Conservation (phyloP, 2,797 vertebrate genomes). For the Geotrypetes seraphini region DNA sequence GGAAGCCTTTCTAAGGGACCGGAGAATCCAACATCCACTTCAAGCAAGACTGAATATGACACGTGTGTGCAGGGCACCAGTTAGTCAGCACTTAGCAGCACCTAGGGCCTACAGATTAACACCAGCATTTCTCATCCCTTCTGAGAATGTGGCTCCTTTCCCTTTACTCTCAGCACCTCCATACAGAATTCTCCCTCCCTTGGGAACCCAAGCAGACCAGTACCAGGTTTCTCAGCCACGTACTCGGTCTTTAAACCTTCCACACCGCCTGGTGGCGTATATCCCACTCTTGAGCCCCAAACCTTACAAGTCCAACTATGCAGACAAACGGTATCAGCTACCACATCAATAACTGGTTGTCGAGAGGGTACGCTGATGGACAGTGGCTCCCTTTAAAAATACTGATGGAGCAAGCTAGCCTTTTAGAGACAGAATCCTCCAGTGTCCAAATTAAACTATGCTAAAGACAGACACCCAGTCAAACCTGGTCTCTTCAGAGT, state of each 20-base stretch:
- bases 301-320: slow-evolving; percentile 10
- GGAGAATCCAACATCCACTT: slow-evolving; percentile 3
- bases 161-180: background rate
- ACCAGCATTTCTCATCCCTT: slow-evolving; percentile 14
- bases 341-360: slow-evolving; percentile 40
- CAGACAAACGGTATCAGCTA: slow-evolving; percentile 35
- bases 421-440: no score
- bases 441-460: no score
- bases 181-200: slow-evolving; percentile 43
- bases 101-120: slow-evolving; percentile 15
- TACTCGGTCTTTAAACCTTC: slow-evolving; percentile 25
- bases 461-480: no score
- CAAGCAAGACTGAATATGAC: background rate
- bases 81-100: background rate
- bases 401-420: no score
- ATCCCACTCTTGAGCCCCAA: slow-evolving; percentile 36
- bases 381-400: slow-evolving; percentile 18
- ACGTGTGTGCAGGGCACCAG: slow-evolving; percentile 1
- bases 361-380: slow-evolving; percentile 5
- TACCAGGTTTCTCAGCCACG: slow-evolving; percentile 4
- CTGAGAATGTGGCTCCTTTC: slow-evolving; percentile 18
- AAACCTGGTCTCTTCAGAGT: no score
- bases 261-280: slow-evolving; percentile 26
- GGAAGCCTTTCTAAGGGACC: slow-evolving; percentile 42
- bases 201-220: slow-evolving; percentile 28